Evolutionary conservation across 1,140 invertebrate species (phyloP), one percentile per base, ranked within the genome.

Genomic region (Procambarus clarkii): DNA sequence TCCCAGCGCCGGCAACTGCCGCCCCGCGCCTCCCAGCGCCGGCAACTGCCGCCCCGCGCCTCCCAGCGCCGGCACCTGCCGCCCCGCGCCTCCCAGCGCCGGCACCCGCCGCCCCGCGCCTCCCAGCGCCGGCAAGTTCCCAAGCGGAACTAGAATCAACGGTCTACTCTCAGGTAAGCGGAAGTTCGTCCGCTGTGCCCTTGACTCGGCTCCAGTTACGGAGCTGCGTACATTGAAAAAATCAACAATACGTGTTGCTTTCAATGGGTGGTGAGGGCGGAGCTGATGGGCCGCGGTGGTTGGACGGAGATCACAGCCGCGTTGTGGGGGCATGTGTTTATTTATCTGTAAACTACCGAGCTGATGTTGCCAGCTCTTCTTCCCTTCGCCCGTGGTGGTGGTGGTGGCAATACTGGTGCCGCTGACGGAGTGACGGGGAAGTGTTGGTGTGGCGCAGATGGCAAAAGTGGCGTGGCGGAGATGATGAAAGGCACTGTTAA

Each of bases 181-280:
- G 81, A 69, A 83, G 81, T 83, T 69, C 69, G 81, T 83, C 81
- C 81, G 81, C 81, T 83, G 81, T 69, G 81, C 81, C 81, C 81
- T 83, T 83, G 81, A 64, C 69, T 45, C 3, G 15, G 58, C 60
- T 54, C 50, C 50, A 54, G 50, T 54, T 54, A 54, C 50, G 13
- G 13, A 45, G 4, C 7, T 24, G 60, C 58, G 69, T 24, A 44
- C 58, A 60, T 34, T 15, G 13, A 45, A 34, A 83, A 18, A 83
- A 21, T 69, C 81, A 46, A 69, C 81, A 83, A 69, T 69, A 11
- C 81, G n/a, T 45, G n/a, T 60, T 34, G n/a, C 45, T 69, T 44
- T 83, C 58, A 83, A 64, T 83, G n/a, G 58, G 34, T 45, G 4
- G 60, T 45, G 81, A 15, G 34, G 69, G 60, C 60, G 60, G 60